Percentiles rank a stretch among this genome's conserved stretches.
phyloP scores from a whole-genome alignment of 2,797 vertebrate species.

The Glossophaga mutica region DNA sequence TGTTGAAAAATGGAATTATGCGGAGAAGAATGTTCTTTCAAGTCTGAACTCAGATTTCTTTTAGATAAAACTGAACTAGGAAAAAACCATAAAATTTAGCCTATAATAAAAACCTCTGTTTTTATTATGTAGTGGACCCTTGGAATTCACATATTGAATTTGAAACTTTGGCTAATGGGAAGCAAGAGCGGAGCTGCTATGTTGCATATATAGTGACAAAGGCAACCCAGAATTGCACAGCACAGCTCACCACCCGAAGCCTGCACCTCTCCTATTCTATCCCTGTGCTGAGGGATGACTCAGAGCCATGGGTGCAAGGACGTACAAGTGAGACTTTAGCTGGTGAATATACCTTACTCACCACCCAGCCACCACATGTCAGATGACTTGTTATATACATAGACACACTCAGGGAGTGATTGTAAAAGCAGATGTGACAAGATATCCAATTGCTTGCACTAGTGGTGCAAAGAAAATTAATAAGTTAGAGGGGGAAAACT shows the following conservation, averaged over 20 bases:
- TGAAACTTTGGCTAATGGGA: background rate
- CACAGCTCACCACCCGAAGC: background rate
- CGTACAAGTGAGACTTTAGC: background rate
- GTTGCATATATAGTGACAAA: background rate
- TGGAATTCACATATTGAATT: background rate
- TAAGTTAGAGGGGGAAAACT: background rate
- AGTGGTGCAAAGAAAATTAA: background rate
- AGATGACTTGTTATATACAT: background rate
- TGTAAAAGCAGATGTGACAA: background rate
- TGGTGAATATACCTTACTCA: background rate
- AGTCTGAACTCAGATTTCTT: constrained; percentile 5
- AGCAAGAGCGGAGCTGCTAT: background rate
- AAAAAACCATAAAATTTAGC: background rate
- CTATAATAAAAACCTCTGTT: background rate
- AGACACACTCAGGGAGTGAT: background rate
- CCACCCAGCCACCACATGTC: background rate
- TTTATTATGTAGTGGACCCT: background rate
- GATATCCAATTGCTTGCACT: background rate
- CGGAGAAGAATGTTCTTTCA: background rate
- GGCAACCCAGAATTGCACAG: background rate
- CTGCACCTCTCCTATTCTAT: background rate
- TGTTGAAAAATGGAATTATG: background rate
- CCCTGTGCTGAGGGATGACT: background rate
- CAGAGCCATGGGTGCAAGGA: background rate
- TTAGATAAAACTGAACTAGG: background rate